Conservation (phyloP, 64 coral and sea anemone species). For the Exaiptasia diaphana region DNA sequence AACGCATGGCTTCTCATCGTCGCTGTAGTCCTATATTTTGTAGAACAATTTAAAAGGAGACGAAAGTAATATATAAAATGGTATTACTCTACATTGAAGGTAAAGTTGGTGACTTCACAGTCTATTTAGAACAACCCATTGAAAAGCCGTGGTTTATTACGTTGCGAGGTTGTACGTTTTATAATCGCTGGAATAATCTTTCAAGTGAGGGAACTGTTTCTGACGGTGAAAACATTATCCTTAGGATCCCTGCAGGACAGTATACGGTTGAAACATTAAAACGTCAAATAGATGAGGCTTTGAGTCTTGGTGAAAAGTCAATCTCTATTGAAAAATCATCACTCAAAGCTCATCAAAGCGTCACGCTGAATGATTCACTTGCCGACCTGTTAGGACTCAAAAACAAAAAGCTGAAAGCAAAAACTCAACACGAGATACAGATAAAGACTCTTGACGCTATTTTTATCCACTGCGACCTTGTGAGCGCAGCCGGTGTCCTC, state of each 20-base stretch:
- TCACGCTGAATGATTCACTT: conserved; percentile 17
- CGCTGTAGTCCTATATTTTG: conserved; percentile 15
- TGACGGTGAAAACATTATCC: conserved; percentile 36
- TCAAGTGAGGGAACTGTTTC: conserved; percentile 26
- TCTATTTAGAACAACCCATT: conserved; percentile 25
- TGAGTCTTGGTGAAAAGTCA: conserved; percentile 1
- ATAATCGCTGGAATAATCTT: conserved; percentile 38
- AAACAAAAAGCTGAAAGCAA: background rate
- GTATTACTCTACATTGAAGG: conserved; percentile 41
- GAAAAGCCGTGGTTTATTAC: conserved; percentile 38
- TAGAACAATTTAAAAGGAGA: conserved; percentile 49
- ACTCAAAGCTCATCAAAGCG: conserved; percentile 30
- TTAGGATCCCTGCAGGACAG: conserved; percentile 3
- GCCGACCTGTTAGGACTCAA: conserved; percentile 7
- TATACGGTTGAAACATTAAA: conserved; percentile 11
- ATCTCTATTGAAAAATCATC: conserved; percentile 29
- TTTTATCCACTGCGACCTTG: conserved; percentile 27
- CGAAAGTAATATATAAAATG: conserved; percentile 18
- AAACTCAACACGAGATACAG: conserved; percentile 7
- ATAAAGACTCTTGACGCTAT: conserved; percentile 31
- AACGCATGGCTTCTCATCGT: conserved; percentile 32
- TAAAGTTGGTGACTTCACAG: conserved; percentile 14
- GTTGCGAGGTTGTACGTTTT: conserved; percentile 23
- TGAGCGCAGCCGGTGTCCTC: background rate
- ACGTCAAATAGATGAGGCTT: conserved; percentile 23